Conservation (phyloP, 2,888 invertebrate species). For the Caenorhabditis virilis region DNA sequence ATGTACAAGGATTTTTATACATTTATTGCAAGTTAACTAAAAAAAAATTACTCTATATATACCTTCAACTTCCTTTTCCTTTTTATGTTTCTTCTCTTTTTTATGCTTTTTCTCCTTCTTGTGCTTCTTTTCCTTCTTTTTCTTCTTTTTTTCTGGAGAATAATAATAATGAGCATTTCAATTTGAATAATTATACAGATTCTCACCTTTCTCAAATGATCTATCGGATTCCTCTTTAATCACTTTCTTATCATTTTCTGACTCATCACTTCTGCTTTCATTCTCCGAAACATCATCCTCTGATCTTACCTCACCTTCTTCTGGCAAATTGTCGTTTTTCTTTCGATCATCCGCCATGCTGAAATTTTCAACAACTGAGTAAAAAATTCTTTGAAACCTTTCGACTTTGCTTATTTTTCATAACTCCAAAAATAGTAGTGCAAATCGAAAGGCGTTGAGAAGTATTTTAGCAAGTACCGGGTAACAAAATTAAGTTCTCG, state of each 20-base stretch:
- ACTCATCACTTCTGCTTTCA: not conserved
- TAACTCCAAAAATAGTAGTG: too few species aligned
- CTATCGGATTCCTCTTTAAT: not conserved
- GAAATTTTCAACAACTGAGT: too few species aligned
- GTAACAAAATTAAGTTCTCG: too few species aligned
- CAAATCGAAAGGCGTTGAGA: too few species aligned
- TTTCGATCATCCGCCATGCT: too few species aligned
- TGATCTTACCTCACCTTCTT: constrained; percentile 20
- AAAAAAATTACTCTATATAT: not conserved
- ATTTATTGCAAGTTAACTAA: not conserved
- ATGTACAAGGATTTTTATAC: not conserved
- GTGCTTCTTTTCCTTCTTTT: constrained; percentile 30
- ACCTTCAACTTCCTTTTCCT: constrained; percentile 34
- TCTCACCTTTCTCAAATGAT: not conserved
- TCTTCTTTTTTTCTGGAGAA: constrained; percentile 13
- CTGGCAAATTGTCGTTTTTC: not conserved
- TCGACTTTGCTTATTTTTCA: too few species aligned
- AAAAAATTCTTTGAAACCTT: too few species aligned
- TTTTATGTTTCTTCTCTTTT: constrained; percentile 47
- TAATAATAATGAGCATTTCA: too few species aligned
- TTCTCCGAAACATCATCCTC: not conserved
- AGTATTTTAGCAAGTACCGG: too few species aligned
- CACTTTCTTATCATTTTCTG: not conserved
- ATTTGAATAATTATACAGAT: not conserved
- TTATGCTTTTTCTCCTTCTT: constrained; percentile 38